Percentiles rank a stretch among this genome's conserved stretches.
phyloP scores from a whole-genome alignment of 2,888 invertebrate species.

The Acanthosoma haemorrhoidale region DNA sequence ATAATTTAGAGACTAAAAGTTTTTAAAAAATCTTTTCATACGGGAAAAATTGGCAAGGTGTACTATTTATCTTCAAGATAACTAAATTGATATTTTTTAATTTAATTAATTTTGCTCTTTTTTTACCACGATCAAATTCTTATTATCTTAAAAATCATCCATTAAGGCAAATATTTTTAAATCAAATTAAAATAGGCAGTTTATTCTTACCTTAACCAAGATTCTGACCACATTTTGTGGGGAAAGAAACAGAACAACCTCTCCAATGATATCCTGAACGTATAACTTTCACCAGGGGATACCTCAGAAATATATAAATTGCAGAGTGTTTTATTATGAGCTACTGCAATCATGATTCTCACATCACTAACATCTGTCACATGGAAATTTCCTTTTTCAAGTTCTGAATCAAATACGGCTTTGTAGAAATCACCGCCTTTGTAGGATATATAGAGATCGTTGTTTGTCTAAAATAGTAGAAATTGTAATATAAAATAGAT shows the following conservation, averaged over 20 bases:
- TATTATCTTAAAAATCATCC: too few relatives aligned
- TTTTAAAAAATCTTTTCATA: too few relatives aligned
- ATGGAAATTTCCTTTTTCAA: constrained; percentile 64
- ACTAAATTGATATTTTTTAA: too few relatives aligned
- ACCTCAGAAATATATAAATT: constrained; percentile 79
- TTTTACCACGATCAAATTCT: too few relatives aligned
- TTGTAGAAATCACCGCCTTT: constrained; percentile 63
- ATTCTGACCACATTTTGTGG: constrained; percentile 70
- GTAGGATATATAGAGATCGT: constrained; percentile 71
- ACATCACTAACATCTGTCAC: constrained; percentile 65
- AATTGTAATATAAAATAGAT: too few relatives aligned
- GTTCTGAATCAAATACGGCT: constrained; percentile 68
- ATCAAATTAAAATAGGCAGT: neutral
- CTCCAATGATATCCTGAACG: constrained; percentile 72
- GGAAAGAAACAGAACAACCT: constrained; percentile 79
- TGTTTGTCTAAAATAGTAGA: constrained; percentile 46
- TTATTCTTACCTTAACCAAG: constrained; percentile 65
- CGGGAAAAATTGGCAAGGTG: too few relatives aligned
- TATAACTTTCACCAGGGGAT: constrained; percentile 52
- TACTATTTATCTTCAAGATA: too few relatives aligned
- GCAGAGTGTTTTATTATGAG: constrained; percentile 65
- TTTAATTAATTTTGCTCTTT: too few relatives aligned
- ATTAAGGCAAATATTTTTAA: too few relatives aligned
- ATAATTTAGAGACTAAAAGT: too few relatives aligned
- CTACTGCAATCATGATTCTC: constrained; percentile 74